Conservation (phyloP, 2,888 invertebrate species). For the Lathronympha strigana region DNA sequence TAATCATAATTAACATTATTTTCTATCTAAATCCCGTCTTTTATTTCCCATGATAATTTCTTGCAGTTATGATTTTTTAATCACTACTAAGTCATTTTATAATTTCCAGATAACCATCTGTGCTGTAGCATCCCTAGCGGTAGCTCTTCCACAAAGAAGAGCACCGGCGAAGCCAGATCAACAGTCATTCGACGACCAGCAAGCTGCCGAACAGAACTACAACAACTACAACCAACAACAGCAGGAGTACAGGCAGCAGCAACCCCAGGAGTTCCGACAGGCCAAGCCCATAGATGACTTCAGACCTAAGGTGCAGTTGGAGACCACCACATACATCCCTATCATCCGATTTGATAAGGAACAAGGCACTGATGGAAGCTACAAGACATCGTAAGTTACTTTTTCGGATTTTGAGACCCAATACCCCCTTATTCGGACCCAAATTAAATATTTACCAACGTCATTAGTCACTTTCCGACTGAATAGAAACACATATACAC, state of each 20-base stretch:
- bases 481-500: no score
- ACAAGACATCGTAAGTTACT: constrained; percentile 89
- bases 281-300: constrained; percentile 72
- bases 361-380: constrained; percentile 92
- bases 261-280: constrained; percentile 67
- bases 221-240: constrained; percentile 63
- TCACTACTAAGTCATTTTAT: no score
- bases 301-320: constrained; percentile 73
- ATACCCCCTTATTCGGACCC: background rate
- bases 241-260: constrained; percentile 47
- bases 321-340: constrained; percentile 90
- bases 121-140: constrained; percentile 68
- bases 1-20: no score
- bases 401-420: background rate
- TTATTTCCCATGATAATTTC: no score
- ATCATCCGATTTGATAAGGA: constrained; percentile 93
- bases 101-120: constrained; percentile 70
- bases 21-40: no score
- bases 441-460: background rate
- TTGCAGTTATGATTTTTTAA: no score
- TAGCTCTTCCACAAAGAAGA: constrained; percentile 77
- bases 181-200: constrained; percentile 63
- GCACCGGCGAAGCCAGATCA: constrained; percentile 64
- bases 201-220: constrained; percentile 70
- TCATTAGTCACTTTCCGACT: no score